Evolutionary conservation across 2,113 vertebrate genomes (phyloP), one percentile per base, ranked within the genome.

Genomic region (Synodontis membranacea): DNA sequence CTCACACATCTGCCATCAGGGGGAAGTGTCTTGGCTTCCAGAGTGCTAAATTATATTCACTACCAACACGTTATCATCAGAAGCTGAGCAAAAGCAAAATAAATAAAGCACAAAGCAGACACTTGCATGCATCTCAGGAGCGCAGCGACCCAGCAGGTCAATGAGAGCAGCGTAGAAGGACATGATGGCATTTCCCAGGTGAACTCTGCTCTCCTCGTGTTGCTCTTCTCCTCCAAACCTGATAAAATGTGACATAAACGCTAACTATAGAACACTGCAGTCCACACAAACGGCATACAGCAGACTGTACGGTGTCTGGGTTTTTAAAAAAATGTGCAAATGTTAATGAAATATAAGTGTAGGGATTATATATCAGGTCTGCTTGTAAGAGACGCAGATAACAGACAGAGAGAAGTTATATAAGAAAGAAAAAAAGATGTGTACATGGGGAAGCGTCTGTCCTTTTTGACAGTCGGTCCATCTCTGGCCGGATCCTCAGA

Each of bases 91-190:
- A 78, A 25, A 39, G 15, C 19, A 54, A 19, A 42, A 6, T 54
- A 50, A 21, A 54, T 46, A 46, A 68, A 5, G 31, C 42, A 15
- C 83, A 3, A 11, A 31, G 28, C 9, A 84, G 52, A 25, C 66
- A 83, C 96, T 95, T 92, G 97, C 97, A 3, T 98, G 97, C 97
- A 97, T 97, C 93, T 98, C 97, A 0, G 97, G 97, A 6, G 97
- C 97, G 56, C 97, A 98, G 84, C 97, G 96, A 48, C 97, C 97
- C 88, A 98, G 92, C 86, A 98, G 91, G 91, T 98, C 97, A 42
- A 98, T 98, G 60, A 98, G 95, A 86, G 97, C 97, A 0, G 97
- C 95, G 23, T 98, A 98, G 93, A 98, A 98, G 23, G 97, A 97
- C 96, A 98, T 98, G 93, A 98, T 95, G 89, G 97, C 95, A 0